Conservation (phyloP, 2,888 invertebrate species). For the Leptopilina myrica region DNA sequence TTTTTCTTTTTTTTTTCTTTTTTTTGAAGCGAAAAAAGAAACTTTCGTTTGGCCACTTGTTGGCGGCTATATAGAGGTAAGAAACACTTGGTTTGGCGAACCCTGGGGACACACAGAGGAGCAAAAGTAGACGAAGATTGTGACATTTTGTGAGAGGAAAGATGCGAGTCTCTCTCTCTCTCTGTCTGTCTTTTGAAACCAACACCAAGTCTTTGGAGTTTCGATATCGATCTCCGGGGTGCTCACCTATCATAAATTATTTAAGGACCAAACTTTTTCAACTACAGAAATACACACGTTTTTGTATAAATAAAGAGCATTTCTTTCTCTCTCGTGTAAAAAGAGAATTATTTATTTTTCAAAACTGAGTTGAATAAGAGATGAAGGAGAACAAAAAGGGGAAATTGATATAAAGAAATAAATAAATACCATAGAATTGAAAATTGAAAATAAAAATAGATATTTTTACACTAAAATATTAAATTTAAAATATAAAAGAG, state of each 20-base stretch:
- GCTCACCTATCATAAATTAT: conserved; percentile 14
- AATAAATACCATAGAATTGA: no score
- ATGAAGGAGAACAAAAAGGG: no score
- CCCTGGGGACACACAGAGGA: conserved; percentile 48
- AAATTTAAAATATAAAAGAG: no score
- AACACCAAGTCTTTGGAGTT: not conserved
- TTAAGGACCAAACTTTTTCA: conserved; percentile 6
- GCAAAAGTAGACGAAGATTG: conserved; percentile 54
- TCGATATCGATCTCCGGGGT: conserved; percentile 25
- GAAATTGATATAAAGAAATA: no score
- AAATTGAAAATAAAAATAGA: no score
- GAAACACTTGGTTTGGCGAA: conserved; percentile 32
- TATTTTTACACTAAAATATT: no score
- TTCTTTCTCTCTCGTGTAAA: not conserved
- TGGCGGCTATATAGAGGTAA: not conserved
- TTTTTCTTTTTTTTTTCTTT: conserved; percentile 46
- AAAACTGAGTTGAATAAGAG: no score
- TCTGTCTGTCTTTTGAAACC: conserved; percentile 18
- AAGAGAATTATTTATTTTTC: no score
- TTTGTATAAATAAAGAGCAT: not conserved
- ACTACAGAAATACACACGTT: not conserved
- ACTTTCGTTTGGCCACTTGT: conserved; percentile 64
- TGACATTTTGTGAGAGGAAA: conserved; percentile 49
- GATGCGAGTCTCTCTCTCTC: not conserved
- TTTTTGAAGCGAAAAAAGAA: conserved; percentile 57